phyloP scores from a whole-genome alignment of 2,888 invertebrate genomes.

The Epistrophella euchroma region DNA sequence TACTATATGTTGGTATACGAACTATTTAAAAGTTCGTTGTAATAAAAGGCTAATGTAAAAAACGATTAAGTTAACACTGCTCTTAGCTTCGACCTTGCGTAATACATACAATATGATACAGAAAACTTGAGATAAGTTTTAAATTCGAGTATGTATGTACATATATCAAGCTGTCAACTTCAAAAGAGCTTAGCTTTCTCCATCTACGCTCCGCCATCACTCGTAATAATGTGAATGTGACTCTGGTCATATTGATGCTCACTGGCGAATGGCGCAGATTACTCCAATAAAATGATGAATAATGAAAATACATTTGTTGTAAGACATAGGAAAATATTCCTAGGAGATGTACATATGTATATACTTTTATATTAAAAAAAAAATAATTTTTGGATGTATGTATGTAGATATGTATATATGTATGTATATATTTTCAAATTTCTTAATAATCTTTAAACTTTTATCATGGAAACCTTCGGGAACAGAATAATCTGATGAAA shows the following conservation, averaged over 20 bases:
- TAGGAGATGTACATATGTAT: no score
- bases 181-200: constrained; percentile 14
- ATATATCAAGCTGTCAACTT: neutral
- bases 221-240: neutral
- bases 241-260: neutral
- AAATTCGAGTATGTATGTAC: neutral
- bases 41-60: neutral
- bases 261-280: neutral
- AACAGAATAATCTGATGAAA: no score
- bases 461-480: no score
- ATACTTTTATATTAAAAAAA: no score
- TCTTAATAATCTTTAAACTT: no score
- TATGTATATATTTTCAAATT: no score
- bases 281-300: neutral
- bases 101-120: neutral
- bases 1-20: neutral
- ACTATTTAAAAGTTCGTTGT: neutral
- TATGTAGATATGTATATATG: no score
- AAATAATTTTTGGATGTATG: no score
- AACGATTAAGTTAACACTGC: neutral
- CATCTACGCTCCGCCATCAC: neutral
- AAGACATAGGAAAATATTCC: neutral
- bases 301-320: neutral
- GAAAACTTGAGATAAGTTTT: constrained; percentile 7
- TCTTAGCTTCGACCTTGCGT: constrained; percentile 13